Conservation (phyloP, 2,888 invertebrate species). For the Leptura quadrifasciata region DNA sequence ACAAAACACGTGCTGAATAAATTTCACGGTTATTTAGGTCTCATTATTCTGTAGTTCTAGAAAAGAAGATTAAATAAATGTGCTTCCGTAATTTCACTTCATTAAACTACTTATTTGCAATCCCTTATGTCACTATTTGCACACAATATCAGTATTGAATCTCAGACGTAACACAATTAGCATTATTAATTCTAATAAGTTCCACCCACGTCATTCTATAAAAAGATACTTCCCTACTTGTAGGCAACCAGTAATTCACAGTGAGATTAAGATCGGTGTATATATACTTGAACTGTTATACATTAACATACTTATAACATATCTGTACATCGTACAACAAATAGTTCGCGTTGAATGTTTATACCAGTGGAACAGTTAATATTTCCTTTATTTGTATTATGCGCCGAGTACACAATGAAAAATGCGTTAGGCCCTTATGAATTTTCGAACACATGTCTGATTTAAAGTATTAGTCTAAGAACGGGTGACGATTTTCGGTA, state of each 20-base stretch:
- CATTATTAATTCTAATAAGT: not conserved
- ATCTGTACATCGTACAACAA: not conserved
- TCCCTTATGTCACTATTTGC: not conserved
- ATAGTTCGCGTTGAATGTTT: not conserved
- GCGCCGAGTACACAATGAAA: too few species aligned
- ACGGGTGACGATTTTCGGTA: too few species aligned
- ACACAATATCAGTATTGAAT: not conserved
- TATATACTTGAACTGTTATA: not conserved
- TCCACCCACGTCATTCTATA: not conserved
- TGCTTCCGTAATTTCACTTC: not conserved
- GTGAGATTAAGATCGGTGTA: not conserved
- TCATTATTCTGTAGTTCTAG: not conserved
- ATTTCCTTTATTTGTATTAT: too few species aligned
- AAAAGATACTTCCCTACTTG: not conserved
- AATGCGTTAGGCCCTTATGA: too few species aligned
- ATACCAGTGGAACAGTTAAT: not conserved
- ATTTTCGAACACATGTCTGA: too few species aligned
- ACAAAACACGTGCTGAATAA: not conserved
- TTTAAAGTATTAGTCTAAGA: too few species aligned
- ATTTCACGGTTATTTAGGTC: not conserved
- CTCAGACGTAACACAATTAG: not conserved
- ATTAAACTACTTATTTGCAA: not conserved
- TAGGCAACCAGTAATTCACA: constrained; percentile 26
- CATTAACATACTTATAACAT: not conserved
- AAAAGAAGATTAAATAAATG: not conserved